phyloP scores from a whole-genome alignment of 2,797 vertebrate species.

The Oreochromis mossambicus region DNA sequence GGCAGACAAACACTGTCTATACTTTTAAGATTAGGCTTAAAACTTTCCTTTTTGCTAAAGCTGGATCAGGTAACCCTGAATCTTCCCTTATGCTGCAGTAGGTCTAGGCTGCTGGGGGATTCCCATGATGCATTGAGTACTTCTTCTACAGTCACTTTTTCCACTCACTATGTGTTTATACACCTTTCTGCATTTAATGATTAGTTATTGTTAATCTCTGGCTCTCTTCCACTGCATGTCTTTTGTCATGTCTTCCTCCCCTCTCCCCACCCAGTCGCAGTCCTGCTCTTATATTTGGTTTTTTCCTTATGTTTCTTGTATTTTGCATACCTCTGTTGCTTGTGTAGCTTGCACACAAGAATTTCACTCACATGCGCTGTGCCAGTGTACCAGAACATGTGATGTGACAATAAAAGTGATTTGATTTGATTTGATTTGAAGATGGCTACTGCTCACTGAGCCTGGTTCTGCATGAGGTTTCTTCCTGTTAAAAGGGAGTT shows the following conservation, averaged over 20 bases:
- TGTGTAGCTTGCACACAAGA: not conserved
- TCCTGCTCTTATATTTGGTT: not conserved
- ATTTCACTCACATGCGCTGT: not conserved
- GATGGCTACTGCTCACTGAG: not conserved
- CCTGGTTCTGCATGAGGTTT: not conserved
- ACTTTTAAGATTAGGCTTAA: not conserved
- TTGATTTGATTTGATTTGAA: not conserved
- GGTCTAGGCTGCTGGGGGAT: not conserved
- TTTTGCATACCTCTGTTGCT: not conserved
- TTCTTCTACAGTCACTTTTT: not conserved
- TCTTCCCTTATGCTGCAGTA: not conserved
- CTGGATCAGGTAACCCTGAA: not conserved
- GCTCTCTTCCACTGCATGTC: not conserved
- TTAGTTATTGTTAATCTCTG: not conserved
- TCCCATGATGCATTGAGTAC: not conserved
- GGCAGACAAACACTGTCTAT: not conserved
- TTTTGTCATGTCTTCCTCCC: not conserved
- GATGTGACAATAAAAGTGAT: not conserved
- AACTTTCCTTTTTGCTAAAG: not conserved
- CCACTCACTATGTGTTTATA: not conserved
- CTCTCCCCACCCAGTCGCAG: accelerated
- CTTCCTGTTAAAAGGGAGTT: not conserved
- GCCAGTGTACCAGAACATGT: not conserved
- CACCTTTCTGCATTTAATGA: not conserved
- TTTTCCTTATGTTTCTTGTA: not conserved